Evolutionary conservation across 2,113 vertebrate species (phyloP).

Genomic region (Seriola dumerili): DNA sequence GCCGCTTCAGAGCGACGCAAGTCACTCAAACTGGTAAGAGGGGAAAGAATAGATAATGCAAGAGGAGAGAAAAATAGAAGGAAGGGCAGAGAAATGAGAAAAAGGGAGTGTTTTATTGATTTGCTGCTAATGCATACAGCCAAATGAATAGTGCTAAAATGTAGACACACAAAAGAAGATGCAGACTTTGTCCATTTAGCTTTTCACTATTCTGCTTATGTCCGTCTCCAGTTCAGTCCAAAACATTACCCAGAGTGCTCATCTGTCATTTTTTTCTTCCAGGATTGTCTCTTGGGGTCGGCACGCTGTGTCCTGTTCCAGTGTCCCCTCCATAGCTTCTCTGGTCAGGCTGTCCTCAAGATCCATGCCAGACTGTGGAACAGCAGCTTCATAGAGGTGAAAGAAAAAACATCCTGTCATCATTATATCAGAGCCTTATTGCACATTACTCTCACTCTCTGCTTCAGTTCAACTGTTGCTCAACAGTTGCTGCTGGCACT

Average conservation of each 20-base stretch:
- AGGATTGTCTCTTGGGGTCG: slow-evolving; percentile 91
- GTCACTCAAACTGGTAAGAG: slow-evolving; percentile 89
- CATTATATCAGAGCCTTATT: background rate
- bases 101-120: background rate
- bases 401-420: background rate
- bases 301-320: slow-evolving; percentile 88
- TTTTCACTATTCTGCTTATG: background rate
- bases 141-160: fast-evolving
- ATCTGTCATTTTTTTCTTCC: background rate
- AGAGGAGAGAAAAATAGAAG: background rate
- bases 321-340: slow-evolving; percentile 91
- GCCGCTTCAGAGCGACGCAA: slow-evolving; percentile 87
- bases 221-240: background rate
- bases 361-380: slow-evolving; percentile 93
- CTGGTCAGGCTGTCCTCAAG: slow-evolving; percentile 86
- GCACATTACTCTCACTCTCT: background rate
- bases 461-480: slow-evolving; percentile 4
- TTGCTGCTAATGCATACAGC: background rate
- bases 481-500: background rate
- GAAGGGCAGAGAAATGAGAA: background rate
- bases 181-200: background rate
- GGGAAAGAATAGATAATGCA: background rate
- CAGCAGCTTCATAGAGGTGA: slow-evolving; percentile 94
- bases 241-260: background rate
- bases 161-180: too few species aligned